Evolutionary conservation across 2,113 vertebrate species (phyloP), one percentile per base, ranked within the genome.

Genomic region (Caloenas nicobarica): DNA sequence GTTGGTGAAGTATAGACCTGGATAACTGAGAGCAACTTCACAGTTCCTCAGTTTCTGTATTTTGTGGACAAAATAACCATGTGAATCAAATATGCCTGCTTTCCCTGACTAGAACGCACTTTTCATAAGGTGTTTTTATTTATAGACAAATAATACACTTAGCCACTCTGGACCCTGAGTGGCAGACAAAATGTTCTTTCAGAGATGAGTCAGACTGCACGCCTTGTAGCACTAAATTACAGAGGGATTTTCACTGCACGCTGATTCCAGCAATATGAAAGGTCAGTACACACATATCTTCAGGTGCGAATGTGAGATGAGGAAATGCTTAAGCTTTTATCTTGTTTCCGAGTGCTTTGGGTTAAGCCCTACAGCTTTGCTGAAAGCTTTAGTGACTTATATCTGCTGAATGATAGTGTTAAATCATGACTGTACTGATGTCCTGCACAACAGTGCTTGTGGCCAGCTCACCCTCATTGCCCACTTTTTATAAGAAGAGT

Each of bases 321-420:
- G 85, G 91, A 92, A 93, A 89, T 82, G 81, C 77, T 91, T 95
- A 93, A 96, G 97, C 96, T 97, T 97, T 97, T 97, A 92, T 97
- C 97, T 96, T 96, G 96, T 96, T 97, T 95, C 95, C 2, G 7
- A 96, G 96, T 87, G 97, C 91, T 92, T 82, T 81, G 68, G 95
- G 96, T 97, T 97, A 97, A 97, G 97, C 92, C 94, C 95, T 88
- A 93, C 93, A 88, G 93, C 93, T 92, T 91, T 96, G 91, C 89
- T 74, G 92, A 95, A 93, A 96, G 95, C 84, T 93, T 96, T 93
- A 91, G 76, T 84, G 94, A 87, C 94, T 97, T 95, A 88, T 68
- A 93, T 95, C 94, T 94, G 87, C 74, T 56, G 91, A 87, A 90
- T 66, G 93, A 94, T 89, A 91, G 96, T 81, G 94, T 95, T 95